phyloP scores from a whole-genome alignment of 1,140 invertebrate species.

The Conus betulinus region DNA sequence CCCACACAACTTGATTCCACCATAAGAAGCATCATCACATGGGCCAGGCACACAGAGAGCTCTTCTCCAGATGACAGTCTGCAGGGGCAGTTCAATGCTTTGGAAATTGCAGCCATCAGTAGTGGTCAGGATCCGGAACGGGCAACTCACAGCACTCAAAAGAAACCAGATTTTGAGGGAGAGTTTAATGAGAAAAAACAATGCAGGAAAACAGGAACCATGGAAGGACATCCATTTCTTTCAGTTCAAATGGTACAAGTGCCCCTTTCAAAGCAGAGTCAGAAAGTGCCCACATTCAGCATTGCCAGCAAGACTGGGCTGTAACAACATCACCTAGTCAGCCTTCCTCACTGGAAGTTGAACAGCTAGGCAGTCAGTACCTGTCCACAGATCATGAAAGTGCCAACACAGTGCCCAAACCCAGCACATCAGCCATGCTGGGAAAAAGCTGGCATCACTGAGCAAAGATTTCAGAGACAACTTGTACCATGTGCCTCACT shows the following conservation, averaged over 20 bases:
- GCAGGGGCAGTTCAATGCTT: background rate
- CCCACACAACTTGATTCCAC: background rate
- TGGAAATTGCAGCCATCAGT: background rate
- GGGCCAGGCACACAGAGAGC: background rate
- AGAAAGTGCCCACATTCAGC: background rate
- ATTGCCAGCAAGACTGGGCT: background rate
- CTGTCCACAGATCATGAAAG: background rate
- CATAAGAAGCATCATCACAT: background rate
- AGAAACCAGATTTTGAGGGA: background rate
- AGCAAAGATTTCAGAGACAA: constrained; percentile 30
- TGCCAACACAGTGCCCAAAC: no score
- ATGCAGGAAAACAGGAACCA: background rate
- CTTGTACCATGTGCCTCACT: constrained; percentile 38
- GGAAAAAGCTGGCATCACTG: background rate
- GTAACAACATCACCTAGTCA: background rate
- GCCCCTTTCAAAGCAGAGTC: background rate
- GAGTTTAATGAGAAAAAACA: background rate
- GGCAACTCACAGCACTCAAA: no score
- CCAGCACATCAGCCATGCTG: background rate
- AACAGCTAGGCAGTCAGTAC: background rate
- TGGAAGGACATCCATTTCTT: background rate
- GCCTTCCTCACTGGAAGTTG: constrained; percentile 5
- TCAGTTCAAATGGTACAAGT: no score
- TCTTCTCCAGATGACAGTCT: background rate
- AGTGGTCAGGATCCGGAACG: background rate